Evolutionary conservation across 2,797 vertebrate species (phyloP), one percentile per base, ranked within the genome.

Genomic region (Sphenodon punctatus): DNA sequence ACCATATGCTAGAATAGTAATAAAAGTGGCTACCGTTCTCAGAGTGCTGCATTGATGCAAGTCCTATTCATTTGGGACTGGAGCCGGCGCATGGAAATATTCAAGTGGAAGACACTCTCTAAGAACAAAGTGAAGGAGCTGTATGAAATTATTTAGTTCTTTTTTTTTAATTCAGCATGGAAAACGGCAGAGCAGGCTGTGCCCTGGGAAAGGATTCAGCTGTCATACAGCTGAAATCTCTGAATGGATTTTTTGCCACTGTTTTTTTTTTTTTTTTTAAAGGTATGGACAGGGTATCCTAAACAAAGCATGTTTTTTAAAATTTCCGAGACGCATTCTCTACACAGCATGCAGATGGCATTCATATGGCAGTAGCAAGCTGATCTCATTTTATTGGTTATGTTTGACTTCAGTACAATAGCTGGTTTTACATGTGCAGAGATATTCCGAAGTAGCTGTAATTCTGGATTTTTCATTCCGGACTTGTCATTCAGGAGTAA

Each of bases 121-220:
- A 72, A 74, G 89, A 85, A 71, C 27, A 56, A 49, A 78, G 71
- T 53, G 3, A 80, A 80, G n/a, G n/a, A n/a, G n/a, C n/a, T n/a
- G n/a, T n/a, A n/a, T n/a, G n/a, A n/a, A n/a, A n/a, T n/a, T n/a
- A n/a, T n/a, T 6, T 19, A 45, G 27, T 8, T 69, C 17, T 3
- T 2, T 81, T 88, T 83, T 81, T 30, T 38, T 69, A 67, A 8
- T 6, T 69, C 32, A 65, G 65, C 56, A 39, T 49, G 73, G 53
- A 19, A 56, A 56, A 34, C 10, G 34, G 34, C 30, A 55, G 13
- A 27, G n/a, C 25, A 27, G 14, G 19, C 19, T 6, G 15, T 67
- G 60, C 71, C 59, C 45, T 71, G 46, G 43, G 13, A 56, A 84
- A 38, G 27, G 51, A 43, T 48, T 13, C 43, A 71, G 38, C 63